A percentile compares a stretch with the other conserved stretches of the same genome.
Evolutionary conservation across 2,888 invertebrate genomes (phyloP).

Genomic region (Julus scandinavius): DNA sequence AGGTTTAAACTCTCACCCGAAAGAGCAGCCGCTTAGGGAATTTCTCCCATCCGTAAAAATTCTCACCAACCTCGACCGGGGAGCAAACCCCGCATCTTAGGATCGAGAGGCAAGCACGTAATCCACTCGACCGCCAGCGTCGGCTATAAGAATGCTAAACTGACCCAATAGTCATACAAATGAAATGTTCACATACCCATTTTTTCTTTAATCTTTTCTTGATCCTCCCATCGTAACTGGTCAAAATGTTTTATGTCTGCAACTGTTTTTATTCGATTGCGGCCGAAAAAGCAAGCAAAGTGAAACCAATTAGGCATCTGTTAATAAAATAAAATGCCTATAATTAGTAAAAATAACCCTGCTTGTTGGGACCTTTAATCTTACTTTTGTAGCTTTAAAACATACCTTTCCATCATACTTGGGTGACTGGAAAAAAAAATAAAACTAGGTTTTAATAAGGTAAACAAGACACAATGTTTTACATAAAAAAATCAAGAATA

Average conservation of each 20-base stretch:
- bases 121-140: too few relatives aligned
- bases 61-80: too few relatives aligned
- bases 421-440: slow-evolving; percentile 74
- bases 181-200: slow-evolving; percentile 70
- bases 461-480: too few relatives aligned
- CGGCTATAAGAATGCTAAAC: neutral
- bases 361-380: neutral
- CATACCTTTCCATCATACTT: slow-evolving; percentile 83
- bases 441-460: neutral
- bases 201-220: slow-evolving; percentile 77
- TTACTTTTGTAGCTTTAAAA: neutral
- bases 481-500: too few relatives aligned
- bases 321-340: neutral
- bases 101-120: too few relatives aligned
- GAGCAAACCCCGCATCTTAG: too few relatives aligned
- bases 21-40: too few relatives aligned
- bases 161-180: neutral
- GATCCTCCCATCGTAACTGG: slow-evolving; percentile 83
- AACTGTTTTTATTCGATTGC: slow-evolving; percentile 77
- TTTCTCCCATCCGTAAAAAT: too few relatives aligned
- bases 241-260: slow-evolving; percentile 85
- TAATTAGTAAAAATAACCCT: neutral
- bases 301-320: slow-evolving; percentile 85
- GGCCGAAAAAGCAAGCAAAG: slow-evolving; percentile 84
- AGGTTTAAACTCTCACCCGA: too few relatives aligned